A percentile compares a stretch with the other conserved stretches of the same genome.
phyloP scores from a whole-genome alignment of 2,113 vertebrate species.

The Sisor rabdophorus region DNA sequence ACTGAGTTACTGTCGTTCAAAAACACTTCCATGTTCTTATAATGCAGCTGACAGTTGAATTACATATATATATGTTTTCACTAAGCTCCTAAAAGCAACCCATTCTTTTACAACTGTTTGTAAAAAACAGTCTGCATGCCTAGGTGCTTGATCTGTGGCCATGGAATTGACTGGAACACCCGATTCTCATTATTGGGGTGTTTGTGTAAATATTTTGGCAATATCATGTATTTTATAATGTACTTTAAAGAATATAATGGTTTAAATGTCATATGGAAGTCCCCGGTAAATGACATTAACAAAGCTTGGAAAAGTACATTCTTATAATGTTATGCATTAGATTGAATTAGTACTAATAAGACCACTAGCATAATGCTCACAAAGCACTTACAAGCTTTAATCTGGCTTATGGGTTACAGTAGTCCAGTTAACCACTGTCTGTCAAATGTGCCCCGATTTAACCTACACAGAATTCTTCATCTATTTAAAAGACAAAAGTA shows the following conservation, averaged over 20 bases:
- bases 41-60: no score
- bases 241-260: background rate
- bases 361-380: background rate
- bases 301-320: background rate
- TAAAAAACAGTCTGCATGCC: no score
- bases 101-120: no score
- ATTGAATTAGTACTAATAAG: background rate
- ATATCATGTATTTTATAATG: conserved; percentile 4
- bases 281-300: background rate
- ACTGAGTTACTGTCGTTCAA: no score
- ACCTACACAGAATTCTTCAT: background rate
- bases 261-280: background rate
- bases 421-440: conserved; percentile 39
- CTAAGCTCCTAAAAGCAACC: no score
- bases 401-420: conserved; percentile 35
- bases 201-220: no score
- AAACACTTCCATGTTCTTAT: no score
- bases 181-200: no score
- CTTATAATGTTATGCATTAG: background rate
- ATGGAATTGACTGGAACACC: no score
- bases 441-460: conserved; percentile 28
- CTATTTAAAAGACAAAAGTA: conserved; percentile 11
- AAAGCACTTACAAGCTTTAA: conserved; percentile 31
- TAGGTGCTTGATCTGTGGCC: no score
- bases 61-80: no score